Evolutionary conservation across 2,797 vertebrate genomes (phyloP), one percentile per base, ranked within the genome.

Genomic region (Oophaga sylvatica): DNA sequence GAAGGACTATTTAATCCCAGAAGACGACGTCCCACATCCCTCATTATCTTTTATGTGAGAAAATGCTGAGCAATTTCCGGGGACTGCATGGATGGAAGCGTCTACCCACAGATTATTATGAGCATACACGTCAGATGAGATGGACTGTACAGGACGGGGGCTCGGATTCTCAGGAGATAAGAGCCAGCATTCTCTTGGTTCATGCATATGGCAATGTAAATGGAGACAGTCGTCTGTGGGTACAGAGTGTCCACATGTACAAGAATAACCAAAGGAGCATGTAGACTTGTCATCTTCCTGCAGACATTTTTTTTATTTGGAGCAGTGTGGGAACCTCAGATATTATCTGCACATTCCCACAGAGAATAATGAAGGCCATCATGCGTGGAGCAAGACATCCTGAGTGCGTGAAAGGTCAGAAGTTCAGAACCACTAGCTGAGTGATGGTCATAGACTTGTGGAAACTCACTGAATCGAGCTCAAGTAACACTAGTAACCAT

Each of bases 281-380:
- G 45, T 35, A 71, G 68, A 41, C 6, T 22, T 5, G 71, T n/a
- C 7, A 73, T 73, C 26, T 16, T 31, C 12, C 31, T 3, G 6
- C 31, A 31, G 22, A 31, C 17, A 60, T 56, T 15, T 53, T 26
- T 3, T 60, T 2, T 29, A n/a, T 15, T n/a, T 10, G 7, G 73
- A 41, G 31, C 35, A 16, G 60, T 48, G 41, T 57, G 81, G 16
- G 48, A 82, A 82, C 5, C 45, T 16, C n/a, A 59, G 53, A 59
- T 73, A 12, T 22, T 60, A 83, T 83, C 81, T 83, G 53, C 13
- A 35, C 67, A 35, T 83, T 83, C 81, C 68, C 81, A 83, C 68
- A 41, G 29, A 59, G 68, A 59, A 41, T 56, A 56, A 35, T 73
- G 81, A 22, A 8, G 6, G 53, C 48, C 48, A 9, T 20, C 79